Evolutionary conservation across 2,113 vertebrate genomes (phyloP).

Genomic region (Vulpes vulpes): DNA sequence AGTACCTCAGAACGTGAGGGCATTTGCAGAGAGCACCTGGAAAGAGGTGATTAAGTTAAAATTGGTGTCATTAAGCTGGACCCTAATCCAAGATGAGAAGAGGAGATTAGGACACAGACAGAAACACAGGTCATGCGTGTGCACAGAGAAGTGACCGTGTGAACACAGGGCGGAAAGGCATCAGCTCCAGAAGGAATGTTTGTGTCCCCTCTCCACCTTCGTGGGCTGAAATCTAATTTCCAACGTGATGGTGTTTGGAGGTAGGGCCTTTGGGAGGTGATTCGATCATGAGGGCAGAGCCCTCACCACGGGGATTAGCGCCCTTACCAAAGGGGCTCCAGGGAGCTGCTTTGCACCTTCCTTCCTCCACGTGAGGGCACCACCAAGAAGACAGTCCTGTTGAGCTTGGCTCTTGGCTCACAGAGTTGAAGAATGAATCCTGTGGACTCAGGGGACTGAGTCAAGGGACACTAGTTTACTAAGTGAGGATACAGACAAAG

Average conservation of each 20-base stretch:
- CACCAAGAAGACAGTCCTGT: background rate
- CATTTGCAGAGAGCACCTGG: background rate
- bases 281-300: background rate
- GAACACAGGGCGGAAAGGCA: background rate
- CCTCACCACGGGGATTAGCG: background rate
- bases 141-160: background rate
- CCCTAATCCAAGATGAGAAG: background rate
- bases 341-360: background rate
- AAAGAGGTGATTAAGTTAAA: background rate
- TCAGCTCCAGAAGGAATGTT: background rate
- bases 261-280: background rate
- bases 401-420: too few relatives aligned
- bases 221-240: background rate
- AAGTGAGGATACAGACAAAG: too few relatives aligned
- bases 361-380: background rate
- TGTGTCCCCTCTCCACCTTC: background rate
- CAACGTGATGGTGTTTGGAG: background rate
- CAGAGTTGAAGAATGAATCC: too few relatives aligned
- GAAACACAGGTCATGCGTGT: background rate
- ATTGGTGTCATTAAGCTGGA: accelerated
- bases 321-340: background rate
- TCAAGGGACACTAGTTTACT: too few relatives aligned
- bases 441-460: too few relatives aligned
- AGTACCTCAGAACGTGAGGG: background rate
- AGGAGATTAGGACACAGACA: background rate